phyloP scores from a whole-genome alignment of 2,888 invertebrate species.

The Drosophila atroscutellata region DNA sequence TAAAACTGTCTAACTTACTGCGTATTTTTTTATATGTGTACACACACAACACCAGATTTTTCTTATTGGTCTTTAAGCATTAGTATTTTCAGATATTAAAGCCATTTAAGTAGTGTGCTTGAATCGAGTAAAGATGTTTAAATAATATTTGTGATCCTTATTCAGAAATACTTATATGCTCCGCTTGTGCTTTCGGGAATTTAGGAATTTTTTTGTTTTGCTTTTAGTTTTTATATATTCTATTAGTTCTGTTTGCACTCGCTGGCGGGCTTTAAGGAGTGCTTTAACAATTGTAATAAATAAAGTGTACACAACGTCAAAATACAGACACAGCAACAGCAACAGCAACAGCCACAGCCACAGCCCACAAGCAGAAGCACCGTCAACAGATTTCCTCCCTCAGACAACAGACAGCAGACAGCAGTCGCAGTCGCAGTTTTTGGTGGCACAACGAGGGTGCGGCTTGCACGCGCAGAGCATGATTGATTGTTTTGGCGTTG shows the following conservation, averaged over 20 bases:
- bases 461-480: slow-evolving; percentile 47
- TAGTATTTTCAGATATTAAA: neutral
- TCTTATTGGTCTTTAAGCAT: too few species aligned
- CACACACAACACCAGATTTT: neutral
- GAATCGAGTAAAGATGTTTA: neutral
- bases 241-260: neutral
- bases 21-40: neutral
- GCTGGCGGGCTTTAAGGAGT: slow-evolving; percentile 1
- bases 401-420: slow-evolving; percentile 6
- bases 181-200: neutral
- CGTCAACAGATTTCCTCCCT: slow-evolving; percentile 10
- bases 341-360: neutral
- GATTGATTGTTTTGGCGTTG: slow-evolving; percentile 70
- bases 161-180: neutral
- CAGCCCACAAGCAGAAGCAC: neutral
- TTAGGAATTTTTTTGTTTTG: neutral
- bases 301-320: neutral
- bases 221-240: neutral
- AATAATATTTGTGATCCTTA: neutral
- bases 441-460: slow-evolving; percentile 24
- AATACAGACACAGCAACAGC: slow-evolving; percentile 1
- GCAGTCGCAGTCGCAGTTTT: slow-evolving; percentile 42
- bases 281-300: slow-evolving; percentile 24
- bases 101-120: neutral
- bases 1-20: neutral